A percentile compares a stretch with the other conserved stretches of the same genome.
These are phyloP conservation scores for Chelonia mydas DNA, from an alignment of 2,797 vertebrate species.

Conservation along the genomic window DNA sequence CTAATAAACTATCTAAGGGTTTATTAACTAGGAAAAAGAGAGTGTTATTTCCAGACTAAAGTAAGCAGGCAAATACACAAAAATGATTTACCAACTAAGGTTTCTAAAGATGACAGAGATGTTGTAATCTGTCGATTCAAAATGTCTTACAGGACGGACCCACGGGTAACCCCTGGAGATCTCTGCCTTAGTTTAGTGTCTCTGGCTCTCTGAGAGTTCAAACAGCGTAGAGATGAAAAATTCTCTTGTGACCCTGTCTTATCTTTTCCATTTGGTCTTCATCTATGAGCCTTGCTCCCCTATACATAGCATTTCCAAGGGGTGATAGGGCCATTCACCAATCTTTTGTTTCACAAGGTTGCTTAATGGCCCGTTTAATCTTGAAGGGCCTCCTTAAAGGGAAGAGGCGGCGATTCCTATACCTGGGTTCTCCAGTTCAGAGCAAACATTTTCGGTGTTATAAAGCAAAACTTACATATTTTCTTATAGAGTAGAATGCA, in stretches of 20 bases:
- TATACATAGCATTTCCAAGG: not conserved
- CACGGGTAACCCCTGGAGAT: not conserved
- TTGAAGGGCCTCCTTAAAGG: not conserved
- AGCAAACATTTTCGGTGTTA: not conserved
- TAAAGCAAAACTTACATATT: not conserved
- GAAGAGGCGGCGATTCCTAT: not conserved
- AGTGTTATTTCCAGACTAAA: not conserved
- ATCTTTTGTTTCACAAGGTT: not conserved
- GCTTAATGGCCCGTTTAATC: not conserved
- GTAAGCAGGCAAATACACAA: not conserved
- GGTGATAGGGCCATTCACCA: not conserved
- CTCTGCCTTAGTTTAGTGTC: not conserved
- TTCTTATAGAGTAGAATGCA: not conserved
- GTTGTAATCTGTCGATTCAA: not conserved
- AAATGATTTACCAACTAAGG: not conserved
- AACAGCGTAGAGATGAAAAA: not conserved
- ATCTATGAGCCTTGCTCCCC: not conserved
- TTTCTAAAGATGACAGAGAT: not conserved
- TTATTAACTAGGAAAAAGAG: not conserved
- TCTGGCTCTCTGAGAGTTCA: not conserved
- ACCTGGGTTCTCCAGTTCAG: not conserved
- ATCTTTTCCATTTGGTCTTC: not conserved
- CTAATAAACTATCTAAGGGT: not conserved
- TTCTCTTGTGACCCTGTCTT: not conserved
- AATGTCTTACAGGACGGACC: not conserved